Percentiles rank a stretch among this genome's conserved stretches.
These are phyloP conservation scores for Aphis gossypii DNA, from an alignment of 1,140 invertebrate species.

Conservation along the genomic window DNA sequence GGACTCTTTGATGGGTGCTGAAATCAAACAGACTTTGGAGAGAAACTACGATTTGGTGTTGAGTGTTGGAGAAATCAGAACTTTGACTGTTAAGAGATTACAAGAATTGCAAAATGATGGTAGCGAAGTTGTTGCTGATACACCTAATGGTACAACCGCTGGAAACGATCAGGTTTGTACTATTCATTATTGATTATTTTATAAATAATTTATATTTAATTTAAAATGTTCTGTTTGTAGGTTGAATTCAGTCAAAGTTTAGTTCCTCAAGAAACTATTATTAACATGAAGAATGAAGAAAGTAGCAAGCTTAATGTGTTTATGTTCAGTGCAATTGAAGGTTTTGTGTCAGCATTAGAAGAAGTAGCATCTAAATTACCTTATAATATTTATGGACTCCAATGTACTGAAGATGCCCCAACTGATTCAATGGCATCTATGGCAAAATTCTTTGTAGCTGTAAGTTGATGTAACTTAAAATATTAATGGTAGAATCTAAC, in stretches of 20 bases:
- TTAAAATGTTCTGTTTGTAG: not conserved
- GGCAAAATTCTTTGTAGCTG: slow-evolving; percentile 80
- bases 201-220: not conserved
- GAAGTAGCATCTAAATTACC: slow-evolving; percentile 75
- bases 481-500: too few relatives aligned
- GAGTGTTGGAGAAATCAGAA: slow-evolving; percentile 86
- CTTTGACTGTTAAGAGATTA: slow-evolving; percentile 78
- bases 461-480: slow-evolving; percentile 60
- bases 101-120: slow-evolving; percentile 70
- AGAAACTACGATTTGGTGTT: slow-evolving; percentile 88
- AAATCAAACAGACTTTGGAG: slow-evolving; percentile 96
- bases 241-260: slow-evolving; percentile 44
- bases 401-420: slow-evolving; percentile 82
- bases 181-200: not conserved
- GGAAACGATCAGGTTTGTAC: slow-evolving; percentile 40
- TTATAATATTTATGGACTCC: slow-evolving; percentile 86
- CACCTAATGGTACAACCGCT: slow-evolving; percentile 56
- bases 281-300: slow-evolving; percentile 40
- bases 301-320: slow-evolving; percentile 70
- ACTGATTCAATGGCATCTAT: slow-evolving; percentile 76
- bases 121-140: not conserved
- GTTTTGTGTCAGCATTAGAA: slow-evolving; percentile 75
- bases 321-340: slow-evolving; percentile 92
- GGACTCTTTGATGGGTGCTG: slow-evolving; percentile 97
- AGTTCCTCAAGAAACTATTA: slow-evolving; percentile 51